These are phyloP conservation scores for Elephas maximus DNA, from an alignment of 2,113 vertebrate species.

Conservation along the genomic window DNA sequence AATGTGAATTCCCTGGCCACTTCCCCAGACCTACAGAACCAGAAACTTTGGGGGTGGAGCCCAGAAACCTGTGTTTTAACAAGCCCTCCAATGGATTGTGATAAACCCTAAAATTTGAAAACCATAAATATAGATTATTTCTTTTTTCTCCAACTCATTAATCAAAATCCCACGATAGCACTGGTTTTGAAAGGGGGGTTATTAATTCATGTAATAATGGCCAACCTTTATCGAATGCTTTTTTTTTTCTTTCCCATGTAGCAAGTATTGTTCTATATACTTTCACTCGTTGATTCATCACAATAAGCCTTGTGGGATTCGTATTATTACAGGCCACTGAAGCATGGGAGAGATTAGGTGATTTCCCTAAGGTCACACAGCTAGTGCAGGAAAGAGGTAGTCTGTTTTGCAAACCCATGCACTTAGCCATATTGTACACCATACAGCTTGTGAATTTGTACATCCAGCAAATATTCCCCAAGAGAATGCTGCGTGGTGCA, in stretches of 20 bases:
- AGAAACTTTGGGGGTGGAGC: neutral
- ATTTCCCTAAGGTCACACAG: neutral
- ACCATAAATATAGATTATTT: neutral
- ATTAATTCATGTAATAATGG: neutral
- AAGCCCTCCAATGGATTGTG: neutral
- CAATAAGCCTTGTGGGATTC: neutral
- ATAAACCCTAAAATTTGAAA: neutral
- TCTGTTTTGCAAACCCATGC: neutral
- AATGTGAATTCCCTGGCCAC: neutral
- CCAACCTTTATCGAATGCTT: neutral
- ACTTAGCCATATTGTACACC: neutral
- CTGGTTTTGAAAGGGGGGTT: neutral
- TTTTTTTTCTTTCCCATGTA: neutral
- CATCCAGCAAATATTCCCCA: neutral
- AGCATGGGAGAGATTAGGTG: neutral
- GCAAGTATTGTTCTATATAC: neutral
- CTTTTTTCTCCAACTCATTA: neutral
- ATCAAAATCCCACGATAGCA: constrained; percentile 4
- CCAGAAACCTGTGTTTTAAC: neutral
- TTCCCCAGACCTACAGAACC: neutral
- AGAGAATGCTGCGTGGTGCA: neutral
- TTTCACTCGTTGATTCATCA: neutral
- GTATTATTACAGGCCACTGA: neutral
- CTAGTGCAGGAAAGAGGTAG: neutral
- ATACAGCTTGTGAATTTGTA: neutral